Evolutionary conservation across 2,113 vertebrate species (phyloP), one percentile per base, ranked within the genome.

Genomic region (Callaeas wilsoni): DNA sequence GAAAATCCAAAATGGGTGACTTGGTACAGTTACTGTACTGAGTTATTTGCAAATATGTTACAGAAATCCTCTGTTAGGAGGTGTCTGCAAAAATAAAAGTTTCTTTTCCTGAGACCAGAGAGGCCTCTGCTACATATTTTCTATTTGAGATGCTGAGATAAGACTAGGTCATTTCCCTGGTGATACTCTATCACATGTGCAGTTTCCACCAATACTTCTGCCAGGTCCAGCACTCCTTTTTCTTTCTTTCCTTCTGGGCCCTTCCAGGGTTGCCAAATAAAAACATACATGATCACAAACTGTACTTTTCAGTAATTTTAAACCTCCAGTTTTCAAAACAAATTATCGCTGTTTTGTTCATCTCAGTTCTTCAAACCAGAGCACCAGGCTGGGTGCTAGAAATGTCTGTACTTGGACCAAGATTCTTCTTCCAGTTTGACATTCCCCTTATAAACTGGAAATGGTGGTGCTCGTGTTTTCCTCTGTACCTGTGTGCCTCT

Each of bases 121-220:
- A 63, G 82, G 71, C 52, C 56, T 95, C 82, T 86, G 50, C 42
- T 86, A 37, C 60, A 9, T 84, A 71, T 89, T 93, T 95, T 60
- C 69, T 91, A 0, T 62, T 83, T 49, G 57, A 87, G 87, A 88
- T 95, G 71, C 85, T 67, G 57, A 93, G 91, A 73, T 93, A 95
- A 96, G 75, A 59, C 23, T 52, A 65, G 37, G 41, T 82, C 4
- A 46, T 92, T 93, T 50, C 50, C 52, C 88, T 88, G 46, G n/a
- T 80, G 79, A 42, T 90, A 19, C 18, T 83, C n/a, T 76, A 76
- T 91, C 64, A 78, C 73, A 47, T 65, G 42, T 65, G 47, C 27
- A 12, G 33, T 77, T 94, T 86, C 60, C 35, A 82, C 56, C 73
- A 81, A 12, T 49, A 20, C 33, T 70, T 86, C 65, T 67, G 46